Conservation (phyloP, 2,797 vertebrate genomes). For the Periophthalmus magnuspinnatus region DNA sequence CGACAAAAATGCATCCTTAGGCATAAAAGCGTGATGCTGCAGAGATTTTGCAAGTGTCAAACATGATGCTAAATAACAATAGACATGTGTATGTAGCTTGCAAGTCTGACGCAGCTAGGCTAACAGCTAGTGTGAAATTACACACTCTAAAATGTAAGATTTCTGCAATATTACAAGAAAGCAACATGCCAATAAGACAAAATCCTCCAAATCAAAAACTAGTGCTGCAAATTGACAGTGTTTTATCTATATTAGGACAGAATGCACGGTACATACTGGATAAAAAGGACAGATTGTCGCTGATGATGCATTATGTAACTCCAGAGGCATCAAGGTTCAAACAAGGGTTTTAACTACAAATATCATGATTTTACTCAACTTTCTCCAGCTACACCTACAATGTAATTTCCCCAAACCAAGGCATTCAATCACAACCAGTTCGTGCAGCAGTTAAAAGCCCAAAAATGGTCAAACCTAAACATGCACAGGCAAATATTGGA, state of each 20-base stretch:
- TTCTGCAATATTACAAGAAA: not conserved
- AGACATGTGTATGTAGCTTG: not conserved
- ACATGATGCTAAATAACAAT: not conserved
- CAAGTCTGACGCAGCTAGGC: not conserved
- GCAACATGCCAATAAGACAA: no score
- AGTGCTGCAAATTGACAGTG: not conserved
- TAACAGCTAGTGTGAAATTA: no score
- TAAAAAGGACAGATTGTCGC: slow-evolving; percentile 43
- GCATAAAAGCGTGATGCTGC: slow-evolving; percentile 14
- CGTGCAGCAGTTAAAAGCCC: slow-evolving; percentile 41
- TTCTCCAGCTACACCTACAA: slow-evolving; percentile 9
- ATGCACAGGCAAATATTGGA: slow-evolving; percentile 26
- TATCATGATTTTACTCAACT: slow-evolving; percentile 8
- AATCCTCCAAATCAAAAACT: not conserved
- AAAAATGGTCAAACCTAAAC: slow-evolving; percentile 56
- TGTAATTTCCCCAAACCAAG: slow-evolving; percentile 24
- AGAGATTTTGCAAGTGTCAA: not conserved
- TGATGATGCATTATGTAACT: slow-evolving; percentile 64
- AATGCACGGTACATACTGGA: slow-evolving; percentile 14
- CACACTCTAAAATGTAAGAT: not conserved
- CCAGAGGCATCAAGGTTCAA: slow-evolving; percentile 44
- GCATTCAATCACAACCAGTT: slow-evolving; percentile 20
- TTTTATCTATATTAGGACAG: not conserved
- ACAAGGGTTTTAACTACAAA: slow-evolving; percentile 18
- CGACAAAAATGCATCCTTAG: slow-evolving; percentile 49